phyloP scores from a whole-genome alignment of 2,888 invertebrate genomes.

The Volucella zonaria region DNA sequence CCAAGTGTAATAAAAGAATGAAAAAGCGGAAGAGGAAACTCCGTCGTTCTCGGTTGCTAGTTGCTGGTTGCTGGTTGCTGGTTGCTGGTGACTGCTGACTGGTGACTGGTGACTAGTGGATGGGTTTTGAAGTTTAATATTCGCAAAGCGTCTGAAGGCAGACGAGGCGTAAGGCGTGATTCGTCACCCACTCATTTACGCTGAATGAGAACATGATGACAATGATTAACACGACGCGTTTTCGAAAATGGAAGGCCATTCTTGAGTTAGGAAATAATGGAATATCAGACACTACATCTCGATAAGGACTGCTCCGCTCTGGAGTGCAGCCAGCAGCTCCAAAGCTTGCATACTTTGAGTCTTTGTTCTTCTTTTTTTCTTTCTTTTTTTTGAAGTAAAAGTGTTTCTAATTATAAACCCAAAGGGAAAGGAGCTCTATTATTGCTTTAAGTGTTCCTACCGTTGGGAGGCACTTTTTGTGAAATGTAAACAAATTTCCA shows the following conservation, averaged over 20 bases:
- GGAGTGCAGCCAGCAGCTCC: slow-evolving; percentile 5
- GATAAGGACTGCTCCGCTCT: neutral
- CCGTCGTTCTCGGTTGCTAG: neutral
- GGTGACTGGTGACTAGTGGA: neutral
- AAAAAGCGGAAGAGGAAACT: neutral
- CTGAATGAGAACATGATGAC: slow-evolving; percentile 36
- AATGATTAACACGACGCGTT: slow-evolving; percentile 57
- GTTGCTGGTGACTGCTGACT: neutral
- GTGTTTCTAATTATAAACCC: slow-evolving; percentile 19
- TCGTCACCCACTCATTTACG: slow-evolving; percentile 25
- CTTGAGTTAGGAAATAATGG: slow-evolving; percentile 41
- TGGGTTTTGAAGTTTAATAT: slow-evolving; percentile 63
- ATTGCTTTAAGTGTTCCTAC: slow-evolving; percentile 22
- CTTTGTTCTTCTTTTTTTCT: neutral
- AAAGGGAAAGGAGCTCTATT: neutral
- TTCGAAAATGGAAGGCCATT: slow-evolving; percentile 10
- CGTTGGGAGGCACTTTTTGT: slow-evolving; percentile 2
- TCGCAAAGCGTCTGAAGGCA: slow-evolving; percentile 17
- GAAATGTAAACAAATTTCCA: slow-evolving; percentile 47
- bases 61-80: too few species aligned
- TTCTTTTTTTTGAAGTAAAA: slow-evolving; percentile 1
- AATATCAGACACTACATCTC: slow-evolving; percentile 3
- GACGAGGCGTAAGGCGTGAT: too few species aligned
- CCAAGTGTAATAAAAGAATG: slow-evolving; percentile 36
- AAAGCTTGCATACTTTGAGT: slow-evolving; percentile 7